Evolutionary conservation across 2,113 vertebrate genomes (phyloP).

Genomic region (Bombycilla garrulus): DNA sequence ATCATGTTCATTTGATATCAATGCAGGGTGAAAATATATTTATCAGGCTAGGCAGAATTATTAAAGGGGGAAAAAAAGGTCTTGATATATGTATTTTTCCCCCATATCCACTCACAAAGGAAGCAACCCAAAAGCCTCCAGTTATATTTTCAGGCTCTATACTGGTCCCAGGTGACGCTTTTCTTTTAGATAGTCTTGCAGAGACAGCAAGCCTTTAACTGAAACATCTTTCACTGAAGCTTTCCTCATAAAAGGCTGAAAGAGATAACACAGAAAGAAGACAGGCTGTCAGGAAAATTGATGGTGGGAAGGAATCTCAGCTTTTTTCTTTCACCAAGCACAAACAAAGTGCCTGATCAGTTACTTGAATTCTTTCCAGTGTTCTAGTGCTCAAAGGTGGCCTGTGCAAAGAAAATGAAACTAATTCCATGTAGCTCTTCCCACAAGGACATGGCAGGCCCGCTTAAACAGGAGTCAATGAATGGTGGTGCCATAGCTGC

Average conservation of each 20-base stretch:
- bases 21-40: background rate
- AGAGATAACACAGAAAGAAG: constrained; percentile 49
- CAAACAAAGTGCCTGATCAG: background rate
- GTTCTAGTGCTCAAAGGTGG: background rate
- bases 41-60: background rate
- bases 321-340: background rate
- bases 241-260: constrained; percentile 54
- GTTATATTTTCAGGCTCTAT: background rate
- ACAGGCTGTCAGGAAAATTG: constrained; percentile 50
- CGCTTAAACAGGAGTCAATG: background rate
- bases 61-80: background rate
- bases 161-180: constrained; percentile 1
- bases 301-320: constrained; percentile 13
- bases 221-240: constrained; percentile 38
- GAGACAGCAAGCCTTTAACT: constrained; percentile 35
- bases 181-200: constrained; percentile 8
- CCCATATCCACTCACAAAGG: background rate
- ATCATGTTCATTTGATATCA: background rate
- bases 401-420: constrained; percentile 4
- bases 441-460: background rate
- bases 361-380: constrained; percentile 11
- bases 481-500: background rate
- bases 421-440: background rate
- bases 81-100: background rate
- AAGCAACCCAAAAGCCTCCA: background rate